These are phyloP conservation scores for Shinisaurus crocodilurus DNA, from an alignment of 2,113 vertebrate genomes.

Conservation along the genomic window DNA sequence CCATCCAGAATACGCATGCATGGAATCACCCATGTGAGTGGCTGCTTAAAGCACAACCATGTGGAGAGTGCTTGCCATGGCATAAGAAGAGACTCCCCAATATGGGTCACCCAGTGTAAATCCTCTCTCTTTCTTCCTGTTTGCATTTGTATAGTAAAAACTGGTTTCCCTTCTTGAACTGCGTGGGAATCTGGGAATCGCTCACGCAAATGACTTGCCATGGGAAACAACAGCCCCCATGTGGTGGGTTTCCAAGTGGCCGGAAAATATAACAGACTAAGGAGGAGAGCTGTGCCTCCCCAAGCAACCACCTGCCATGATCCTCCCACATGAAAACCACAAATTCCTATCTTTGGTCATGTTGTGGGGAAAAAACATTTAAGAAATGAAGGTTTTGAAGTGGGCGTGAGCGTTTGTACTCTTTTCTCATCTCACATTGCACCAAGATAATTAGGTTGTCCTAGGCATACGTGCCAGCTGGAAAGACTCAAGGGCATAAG, in stretches of 20 bases:
- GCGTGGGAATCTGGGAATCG: background rate
- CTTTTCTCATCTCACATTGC: conserved; percentile 6
- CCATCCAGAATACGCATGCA: background rate
- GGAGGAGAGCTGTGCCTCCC: background rate
- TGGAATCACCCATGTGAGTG: background rate
- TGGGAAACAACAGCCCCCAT: background rate
- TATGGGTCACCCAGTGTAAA: background rate
- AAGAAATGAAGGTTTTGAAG: background rate
- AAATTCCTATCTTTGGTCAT: conserved; percentile 8
- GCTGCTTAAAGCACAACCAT: background rate
- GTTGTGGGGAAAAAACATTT: conserved; percentile 8
- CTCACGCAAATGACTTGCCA: background rate
- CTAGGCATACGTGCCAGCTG: background rate
- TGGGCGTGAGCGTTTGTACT: background rate
- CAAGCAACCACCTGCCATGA: background rate
- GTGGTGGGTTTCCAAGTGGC: background rate
- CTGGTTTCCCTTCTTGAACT: background rate
- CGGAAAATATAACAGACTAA: background rate
- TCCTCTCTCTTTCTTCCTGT: background rate
- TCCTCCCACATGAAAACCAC: conserved; percentile 1
- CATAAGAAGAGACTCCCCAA: background rate
- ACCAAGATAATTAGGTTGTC: background rate
- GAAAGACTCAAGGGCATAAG: background rate
- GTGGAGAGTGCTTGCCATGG: background rate
- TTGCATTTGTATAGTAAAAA: background rate